phyloP scores from a whole-genome alignment of 2,113 vertebrate species.

The Lagenorhynchus albirostris region DNA sequence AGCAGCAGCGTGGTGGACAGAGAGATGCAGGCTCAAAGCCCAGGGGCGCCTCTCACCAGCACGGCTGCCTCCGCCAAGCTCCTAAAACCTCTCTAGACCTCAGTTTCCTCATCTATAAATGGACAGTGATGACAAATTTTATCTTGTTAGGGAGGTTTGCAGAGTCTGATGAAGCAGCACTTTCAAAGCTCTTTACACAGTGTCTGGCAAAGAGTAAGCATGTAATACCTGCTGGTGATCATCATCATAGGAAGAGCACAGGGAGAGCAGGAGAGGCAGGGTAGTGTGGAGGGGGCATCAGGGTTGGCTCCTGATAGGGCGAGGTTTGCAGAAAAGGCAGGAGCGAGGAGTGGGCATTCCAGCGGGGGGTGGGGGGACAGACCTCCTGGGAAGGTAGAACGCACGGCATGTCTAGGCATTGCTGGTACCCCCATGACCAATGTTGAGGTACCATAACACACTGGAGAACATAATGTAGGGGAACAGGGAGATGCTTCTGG shows the following conservation, averaged over 20 bases:
- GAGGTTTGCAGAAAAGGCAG: background rate
- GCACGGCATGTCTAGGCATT: background rate
- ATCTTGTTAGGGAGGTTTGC: background rate
- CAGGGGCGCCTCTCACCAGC: no score
- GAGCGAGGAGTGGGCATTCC: no score
- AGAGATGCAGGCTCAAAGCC: background rate
- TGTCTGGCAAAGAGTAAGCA: no score
- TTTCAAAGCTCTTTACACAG: background rate
- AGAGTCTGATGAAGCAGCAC: background rate
- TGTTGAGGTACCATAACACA: background rate
- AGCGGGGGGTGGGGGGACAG: fast-evolving
- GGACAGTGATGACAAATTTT: background rate
- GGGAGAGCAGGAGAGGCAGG: background rate
- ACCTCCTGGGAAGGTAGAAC: no score
- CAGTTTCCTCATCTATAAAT: no score
- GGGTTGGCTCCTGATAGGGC: background rate
- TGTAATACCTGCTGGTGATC: background rate
- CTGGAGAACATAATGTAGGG: background rate
- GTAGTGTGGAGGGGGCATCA: background rate
- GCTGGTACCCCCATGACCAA: fast-evolving
- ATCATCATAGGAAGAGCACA: background rate
- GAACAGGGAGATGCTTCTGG: background rate
- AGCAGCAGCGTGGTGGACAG: background rate
- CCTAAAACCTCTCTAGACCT: background rate
- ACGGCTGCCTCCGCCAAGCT: background rate